Conservation (phyloP, 2,888 invertebrate species). For the Caenorhabditis angaria region DNA sequence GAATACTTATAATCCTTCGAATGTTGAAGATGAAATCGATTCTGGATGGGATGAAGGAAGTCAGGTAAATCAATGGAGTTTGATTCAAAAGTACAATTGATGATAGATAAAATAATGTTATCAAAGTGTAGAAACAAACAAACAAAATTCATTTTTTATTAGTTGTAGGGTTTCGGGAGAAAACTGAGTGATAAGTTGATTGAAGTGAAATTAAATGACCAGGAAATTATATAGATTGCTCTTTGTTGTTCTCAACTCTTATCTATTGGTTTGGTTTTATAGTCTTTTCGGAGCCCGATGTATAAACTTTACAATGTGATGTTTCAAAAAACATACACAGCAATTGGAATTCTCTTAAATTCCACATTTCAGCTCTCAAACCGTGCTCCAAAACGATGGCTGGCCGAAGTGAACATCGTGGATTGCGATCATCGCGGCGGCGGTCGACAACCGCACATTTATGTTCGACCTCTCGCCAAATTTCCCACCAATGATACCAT, state of each 20-base stretch:
- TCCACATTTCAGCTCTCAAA: conserved; percentile 33
- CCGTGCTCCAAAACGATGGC: conserved; percentile 45
- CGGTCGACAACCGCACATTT: conserved; percentile 49
- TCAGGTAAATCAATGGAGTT: conserved; percentile 19
- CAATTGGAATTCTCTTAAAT: no score
- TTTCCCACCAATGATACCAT: conserved; percentile 28
- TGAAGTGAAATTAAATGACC: no score
- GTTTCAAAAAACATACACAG: no score
- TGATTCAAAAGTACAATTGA: neutral
- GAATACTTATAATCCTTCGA: conserved; percentile 34
- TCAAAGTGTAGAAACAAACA: no score
- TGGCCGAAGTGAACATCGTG: conserved; percentile 64
- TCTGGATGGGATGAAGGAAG: conserved; percentile 59
- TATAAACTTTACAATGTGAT: no score
- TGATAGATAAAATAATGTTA: conserved; percentile 10
- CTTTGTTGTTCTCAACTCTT: no score
- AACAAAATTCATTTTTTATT: no score
- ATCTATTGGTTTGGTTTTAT: no score
- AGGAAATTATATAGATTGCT: no score
- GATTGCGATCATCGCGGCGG: conserved; percentile 43
- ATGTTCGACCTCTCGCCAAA: conserved; percentile 39
- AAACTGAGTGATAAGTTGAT: no score
- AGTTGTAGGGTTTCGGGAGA: no score
- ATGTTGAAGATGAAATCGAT: conserved; percentile 59
- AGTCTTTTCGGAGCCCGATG: no score